A percentile compares a stretch with the other conserved stretches of the same genome.
phyloP scores from a whole-genome alignment of 64 coral and sea anemone species.

The Exaiptasia diaphana region DNA sequence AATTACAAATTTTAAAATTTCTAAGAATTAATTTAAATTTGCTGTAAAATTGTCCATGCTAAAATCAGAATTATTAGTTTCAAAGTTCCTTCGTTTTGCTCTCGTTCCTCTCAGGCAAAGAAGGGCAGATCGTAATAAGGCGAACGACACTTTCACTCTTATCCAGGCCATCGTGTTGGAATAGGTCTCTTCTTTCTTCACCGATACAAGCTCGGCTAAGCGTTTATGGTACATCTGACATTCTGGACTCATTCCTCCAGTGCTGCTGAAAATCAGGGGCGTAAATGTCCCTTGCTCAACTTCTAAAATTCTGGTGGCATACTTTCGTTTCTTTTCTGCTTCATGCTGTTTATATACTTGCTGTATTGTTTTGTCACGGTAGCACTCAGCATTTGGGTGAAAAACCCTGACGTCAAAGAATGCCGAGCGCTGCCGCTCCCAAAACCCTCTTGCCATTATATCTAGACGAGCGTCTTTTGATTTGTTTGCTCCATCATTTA shows the following conservation, averaged over 20 bases:
- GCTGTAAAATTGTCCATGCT: too few relatives aligned
- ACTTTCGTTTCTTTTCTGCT: too few relatives aligned
- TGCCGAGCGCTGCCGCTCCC: conserved; percentile 1
- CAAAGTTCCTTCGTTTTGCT: too few relatives aligned
- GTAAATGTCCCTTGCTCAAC: not conserved
- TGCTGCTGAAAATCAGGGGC: conserved; percentile 48
- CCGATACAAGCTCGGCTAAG: too few relatives aligned
- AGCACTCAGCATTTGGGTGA: conserved; percentile 14
- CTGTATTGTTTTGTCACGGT: not conserved
- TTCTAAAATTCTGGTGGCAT: not conserved
- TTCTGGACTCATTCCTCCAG: conserved; percentile 41
- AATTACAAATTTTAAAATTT: too few relatives aligned
- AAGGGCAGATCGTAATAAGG: conserved; percentile 1
- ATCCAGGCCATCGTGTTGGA: conserved; percentile 54
- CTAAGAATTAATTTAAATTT: too few relatives aligned
- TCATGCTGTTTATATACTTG: not conserved
- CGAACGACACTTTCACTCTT: conserved; percentile 9
- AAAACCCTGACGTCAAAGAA: conserved; percentile 19
- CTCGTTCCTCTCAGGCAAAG: not conserved
- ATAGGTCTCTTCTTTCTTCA: conserved; percentile 53
- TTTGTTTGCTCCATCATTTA: conserved; percentile 5
- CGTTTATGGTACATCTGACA: conserved; percentile 39
- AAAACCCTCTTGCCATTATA: too few relatives aligned
- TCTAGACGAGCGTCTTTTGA: conserved; percentile 19
- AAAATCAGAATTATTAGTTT: too few relatives aligned